Conservation (phyloP, 2,888 invertebrate species). For the Mongoloraphidia duomilia region DNA sequence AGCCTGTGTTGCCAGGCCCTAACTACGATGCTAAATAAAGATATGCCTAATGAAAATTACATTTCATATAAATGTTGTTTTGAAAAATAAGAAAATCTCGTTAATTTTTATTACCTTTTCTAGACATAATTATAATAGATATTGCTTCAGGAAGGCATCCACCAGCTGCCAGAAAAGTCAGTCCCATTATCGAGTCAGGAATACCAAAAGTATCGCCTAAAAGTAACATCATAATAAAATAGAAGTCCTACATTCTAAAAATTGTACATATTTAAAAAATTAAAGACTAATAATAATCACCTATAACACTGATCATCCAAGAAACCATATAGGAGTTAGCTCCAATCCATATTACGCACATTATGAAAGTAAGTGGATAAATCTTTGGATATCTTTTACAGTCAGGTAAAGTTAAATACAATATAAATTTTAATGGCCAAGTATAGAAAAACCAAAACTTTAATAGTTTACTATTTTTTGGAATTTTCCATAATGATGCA, state of each 20-base stretch:
- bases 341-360: slow-evolving; percentile 81
- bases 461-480: too few relatives aligned
- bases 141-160: slow-evolving; percentile 75
- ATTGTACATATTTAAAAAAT: neutral
- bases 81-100: slow-evolving; percentile 4
- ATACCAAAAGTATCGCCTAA: slow-evolving; percentile 59
- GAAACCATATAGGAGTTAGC: slow-evolving; percentile 72
- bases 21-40: too few relatives aligned
- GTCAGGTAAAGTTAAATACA: slow-evolving; percentile 58
- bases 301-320: slow-evolving; percentile 84
- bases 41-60: neutral
- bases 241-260: neutral
- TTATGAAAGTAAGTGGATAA: slow-evolving; percentile 66
- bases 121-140: slow-evolving; percentile 72
- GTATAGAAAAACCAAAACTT: slow-evolving; percentile 51
- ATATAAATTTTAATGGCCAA: slow-evolving; percentile 54
- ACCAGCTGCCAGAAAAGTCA: slow-evolving; percentile 81
- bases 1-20: too few relatives aligned
- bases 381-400: slow-evolving; percentile 40
- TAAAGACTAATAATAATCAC: slow-evolving; percentile 32
- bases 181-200: slow-evolving; percentile 80
- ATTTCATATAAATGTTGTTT: neutral
- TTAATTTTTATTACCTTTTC: slow-evolving; percentile 53
- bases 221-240: slow-evolving; percentile 13
- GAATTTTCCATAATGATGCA: too few relatives aligned